Percentiles rank a stretch among this genome's conserved stretches.
phyloP scores from a whole-genome alignment of 2,888 invertebrate species.

The Tyria jacobaeae region DNA sequence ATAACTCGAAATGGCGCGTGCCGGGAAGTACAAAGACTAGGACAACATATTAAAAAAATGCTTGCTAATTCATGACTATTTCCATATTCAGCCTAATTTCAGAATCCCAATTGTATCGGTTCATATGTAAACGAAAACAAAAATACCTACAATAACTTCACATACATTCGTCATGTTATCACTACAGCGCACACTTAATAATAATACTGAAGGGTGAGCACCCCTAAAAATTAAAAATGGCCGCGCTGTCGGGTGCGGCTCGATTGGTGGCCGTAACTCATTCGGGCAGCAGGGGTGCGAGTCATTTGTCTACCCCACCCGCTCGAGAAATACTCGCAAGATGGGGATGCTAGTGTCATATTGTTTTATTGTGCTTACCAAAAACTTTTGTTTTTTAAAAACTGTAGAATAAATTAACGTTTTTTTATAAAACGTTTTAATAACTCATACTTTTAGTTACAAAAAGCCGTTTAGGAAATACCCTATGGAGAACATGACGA shows the following conservation, averaged over 20 bases:
- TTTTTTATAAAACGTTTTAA: background rate
- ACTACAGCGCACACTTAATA: slow-evolving; percentile 60
- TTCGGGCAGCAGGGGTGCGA: slow-evolving; percentile 76
- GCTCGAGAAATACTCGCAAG: slow-evolving; percentile 77
- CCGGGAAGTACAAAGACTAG: no score
- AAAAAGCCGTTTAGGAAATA: no score
- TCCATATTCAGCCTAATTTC: no score
- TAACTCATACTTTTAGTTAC: background rate
- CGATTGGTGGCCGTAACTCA: slow-evolving; percentile 84
- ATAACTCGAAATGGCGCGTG: no score
- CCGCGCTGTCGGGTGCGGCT: slow-evolving; percentile 78
- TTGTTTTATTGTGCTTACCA: slow-evolving; percentile 62
- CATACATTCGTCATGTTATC: slow-evolving; percentile 48
- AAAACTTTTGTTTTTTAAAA: slow-evolving; percentile 28
- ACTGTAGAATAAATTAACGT: slow-evolving; percentile 9
- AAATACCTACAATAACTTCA: slow-evolving; percentile 30
- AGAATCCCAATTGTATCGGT: no score
- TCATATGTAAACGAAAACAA: slow-evolving; percentile 6
- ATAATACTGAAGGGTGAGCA: slow-evolving; percentile 78
- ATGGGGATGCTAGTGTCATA: slow-evolving; percentile 71
- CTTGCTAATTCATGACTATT: no score
- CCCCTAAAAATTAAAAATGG: slow-evolving; percentile 87
- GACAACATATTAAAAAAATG: no score
- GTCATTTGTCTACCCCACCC: slow-evolving; percentile 83
- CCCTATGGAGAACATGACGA: background rate